Percentiles rank a stretch among this genome's conserved stretches.
Evolutionary conservation across 2,888 invertebrate genomes (phyloP).

Genomic region (Callinectes sapidus): DNA sequence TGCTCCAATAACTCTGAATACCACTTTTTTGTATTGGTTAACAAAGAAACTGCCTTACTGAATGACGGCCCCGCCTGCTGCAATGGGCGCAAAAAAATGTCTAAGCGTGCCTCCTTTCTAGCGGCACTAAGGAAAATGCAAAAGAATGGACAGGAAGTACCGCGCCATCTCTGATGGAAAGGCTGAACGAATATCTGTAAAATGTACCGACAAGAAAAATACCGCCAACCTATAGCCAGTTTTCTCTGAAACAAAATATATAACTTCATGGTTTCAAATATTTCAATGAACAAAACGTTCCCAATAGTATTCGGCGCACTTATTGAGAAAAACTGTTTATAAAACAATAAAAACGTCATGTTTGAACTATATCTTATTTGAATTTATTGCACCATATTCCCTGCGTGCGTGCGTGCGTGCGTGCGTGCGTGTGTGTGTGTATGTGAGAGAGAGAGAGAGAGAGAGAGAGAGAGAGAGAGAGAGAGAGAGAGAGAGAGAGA

Average conservation of each 20-base stretch:
- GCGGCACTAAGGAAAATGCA: neutral
- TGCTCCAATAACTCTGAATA: neutral
- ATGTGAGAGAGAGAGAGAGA: neutral
- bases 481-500: neutral
- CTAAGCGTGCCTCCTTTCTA: neutral
- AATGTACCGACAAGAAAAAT: neutral
- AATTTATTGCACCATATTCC: no score
- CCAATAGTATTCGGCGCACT: neutral
- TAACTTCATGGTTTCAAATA: neutral
- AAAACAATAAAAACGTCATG: no score
- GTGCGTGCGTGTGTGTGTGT: slow-evolving; percentile 8
- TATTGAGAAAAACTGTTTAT: neutral
- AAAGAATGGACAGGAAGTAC: neutral
- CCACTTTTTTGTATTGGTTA: neutral
- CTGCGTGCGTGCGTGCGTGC: neutral
- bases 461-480: neutral
- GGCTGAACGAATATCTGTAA: neutral
- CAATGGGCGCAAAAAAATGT: neutral
- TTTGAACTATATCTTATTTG: no score
- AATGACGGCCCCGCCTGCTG: neutral
- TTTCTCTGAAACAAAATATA: neutral
- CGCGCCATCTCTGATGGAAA: neutral
- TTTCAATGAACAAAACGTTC: neutral
- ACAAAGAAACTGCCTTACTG: neutral
- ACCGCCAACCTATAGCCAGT: neutral